Percentiles rank a stretch among this genome's conserved stretches.
Evolutionary conservation across 2,113 vertebrate genomes (phyloP).

Genomic region (Zapornia atra): DNA sequence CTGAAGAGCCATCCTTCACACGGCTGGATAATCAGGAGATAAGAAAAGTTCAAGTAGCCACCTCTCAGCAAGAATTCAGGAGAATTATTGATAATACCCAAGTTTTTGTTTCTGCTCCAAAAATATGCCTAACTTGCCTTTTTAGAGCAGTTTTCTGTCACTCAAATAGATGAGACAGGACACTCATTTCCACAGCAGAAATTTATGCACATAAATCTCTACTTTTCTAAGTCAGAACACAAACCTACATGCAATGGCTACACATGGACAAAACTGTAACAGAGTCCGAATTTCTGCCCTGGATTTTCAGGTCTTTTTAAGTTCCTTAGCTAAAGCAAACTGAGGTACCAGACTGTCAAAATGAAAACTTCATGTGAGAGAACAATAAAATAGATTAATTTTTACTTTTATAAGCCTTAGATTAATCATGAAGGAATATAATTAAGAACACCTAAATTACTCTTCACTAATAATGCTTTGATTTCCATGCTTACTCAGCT

Average conservation of each 20-base stretch:
- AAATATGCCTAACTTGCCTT: not conserved
- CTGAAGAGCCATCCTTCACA: not conserved
- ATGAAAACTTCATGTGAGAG: not conserved
- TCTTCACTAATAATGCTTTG: not conserved
- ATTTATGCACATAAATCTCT: not conserved
- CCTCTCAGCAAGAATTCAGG: not conserved
- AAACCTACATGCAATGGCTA: not conserved
- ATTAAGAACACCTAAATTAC: constrained; percentile 36
- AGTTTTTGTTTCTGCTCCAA: not conserved
- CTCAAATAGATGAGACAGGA: not conserved
- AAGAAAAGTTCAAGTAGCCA: too few species aligned
- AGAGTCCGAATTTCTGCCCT: not conserved
- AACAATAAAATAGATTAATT: not conserved
- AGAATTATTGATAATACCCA: not conserved
- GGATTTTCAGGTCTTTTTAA: not conserved
- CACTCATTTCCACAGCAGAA: not conserved
- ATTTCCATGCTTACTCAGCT: not conserved
- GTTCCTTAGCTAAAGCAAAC: not conserved
- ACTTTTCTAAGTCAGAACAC: not conserved
- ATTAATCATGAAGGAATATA: constrained; percentile 8
- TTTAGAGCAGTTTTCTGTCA: not conserved
- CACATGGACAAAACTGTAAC: not conserved
- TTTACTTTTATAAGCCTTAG: not conserved
- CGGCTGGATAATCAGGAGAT: not conserved
- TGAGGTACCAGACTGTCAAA: not conserved